phyloP scores from a whole-genome alignment of 2,888 invertebrate species.

The Ceriagrion tenellum region DNA sequence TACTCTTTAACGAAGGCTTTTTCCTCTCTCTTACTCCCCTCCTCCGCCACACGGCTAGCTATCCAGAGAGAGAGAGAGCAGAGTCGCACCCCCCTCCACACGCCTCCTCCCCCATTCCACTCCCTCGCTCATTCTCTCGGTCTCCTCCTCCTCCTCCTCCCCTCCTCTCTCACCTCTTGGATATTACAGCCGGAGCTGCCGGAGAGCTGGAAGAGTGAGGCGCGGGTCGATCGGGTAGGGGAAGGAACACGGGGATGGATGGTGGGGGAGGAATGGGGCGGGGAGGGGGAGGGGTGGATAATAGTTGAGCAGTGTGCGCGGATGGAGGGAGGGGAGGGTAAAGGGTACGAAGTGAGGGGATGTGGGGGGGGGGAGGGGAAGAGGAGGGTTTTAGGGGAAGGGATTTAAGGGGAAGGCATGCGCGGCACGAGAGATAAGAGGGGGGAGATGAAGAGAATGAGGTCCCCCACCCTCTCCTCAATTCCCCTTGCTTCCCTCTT shows the following conservation, averaged over 20 bases:
- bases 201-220: constrained; percentile 26
- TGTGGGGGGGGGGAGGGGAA: neutral
- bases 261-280: neutral
- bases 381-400: neutral
- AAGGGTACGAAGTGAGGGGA: neutral
- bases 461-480: neutral
- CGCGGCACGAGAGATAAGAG: constrained; percentile 7
- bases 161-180: constrained; percentile 57
- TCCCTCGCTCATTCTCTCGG: neutral
- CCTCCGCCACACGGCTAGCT: neutral
- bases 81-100: neutral
- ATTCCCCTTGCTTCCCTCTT: too few relatives aligned
- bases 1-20: constrained; percentile 66
- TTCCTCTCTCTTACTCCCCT: neutral
- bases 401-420: constrained; percentile 16
- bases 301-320: too few relatives aligned
- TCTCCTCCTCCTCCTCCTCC: neutral
- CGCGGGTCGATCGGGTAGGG: neutral
- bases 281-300: neutral
- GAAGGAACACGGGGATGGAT: neutral
- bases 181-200: constrained; percentile 69
- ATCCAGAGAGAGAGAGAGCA: too few relatives aligned
- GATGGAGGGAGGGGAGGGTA: constrained; percentile 1
- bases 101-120: neutral
- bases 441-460: neutral